A percentile compares a stretch with the other conserved stretches of the same genome.
Evolutionary conservation across 2,797 vertebrate species (phyloP).

Genomic region (Schizopygopsis pylzovi): DNA sequence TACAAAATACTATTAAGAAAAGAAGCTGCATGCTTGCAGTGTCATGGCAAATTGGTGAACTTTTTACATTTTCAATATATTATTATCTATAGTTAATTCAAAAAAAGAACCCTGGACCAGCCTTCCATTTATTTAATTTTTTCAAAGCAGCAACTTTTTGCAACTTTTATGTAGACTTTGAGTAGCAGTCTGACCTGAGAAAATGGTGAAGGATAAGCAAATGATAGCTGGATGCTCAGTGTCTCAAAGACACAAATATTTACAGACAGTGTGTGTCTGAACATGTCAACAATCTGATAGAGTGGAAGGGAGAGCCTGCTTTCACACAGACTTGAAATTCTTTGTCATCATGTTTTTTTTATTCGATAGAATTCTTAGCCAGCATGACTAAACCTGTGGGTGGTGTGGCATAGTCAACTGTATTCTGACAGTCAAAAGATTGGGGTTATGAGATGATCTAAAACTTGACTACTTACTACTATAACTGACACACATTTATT

Average conservation of each 20-base stretch:
- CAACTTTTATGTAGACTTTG: background rate
- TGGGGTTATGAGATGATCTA: background rate
- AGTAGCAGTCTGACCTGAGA: constrained; percentile 10
- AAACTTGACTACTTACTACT: background rate
- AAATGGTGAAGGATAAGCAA: constrained; percentile 69
- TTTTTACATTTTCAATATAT: background rate
- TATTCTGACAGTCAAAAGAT: background rate
- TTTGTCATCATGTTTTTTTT: background rate
- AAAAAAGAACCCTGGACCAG: background rate
- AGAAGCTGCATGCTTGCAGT: background rate
- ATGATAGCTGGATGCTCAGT: constrained; percentile 75
- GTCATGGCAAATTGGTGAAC: background rate
- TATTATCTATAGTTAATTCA: background rate
- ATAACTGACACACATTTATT: background rate
- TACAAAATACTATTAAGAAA: background rate
- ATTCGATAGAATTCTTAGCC: constrained; percentile 11
- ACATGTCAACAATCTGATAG: constrained; percentile 89
- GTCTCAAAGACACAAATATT: constrained; percentile 90
- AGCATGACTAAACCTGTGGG: constrained; percentile 33
- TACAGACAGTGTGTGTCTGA: constrained; percentile 87
- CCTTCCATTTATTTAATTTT: background rate
- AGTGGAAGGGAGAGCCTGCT: constrained; percentile 19
- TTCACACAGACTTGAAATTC: constrained; percentile 27
- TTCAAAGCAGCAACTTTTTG: background rate
- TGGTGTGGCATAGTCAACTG: background rate